Base-by-base conservation (phyloP, 2,797 vertebrate species). In the Onychomys torridus region DNA sequence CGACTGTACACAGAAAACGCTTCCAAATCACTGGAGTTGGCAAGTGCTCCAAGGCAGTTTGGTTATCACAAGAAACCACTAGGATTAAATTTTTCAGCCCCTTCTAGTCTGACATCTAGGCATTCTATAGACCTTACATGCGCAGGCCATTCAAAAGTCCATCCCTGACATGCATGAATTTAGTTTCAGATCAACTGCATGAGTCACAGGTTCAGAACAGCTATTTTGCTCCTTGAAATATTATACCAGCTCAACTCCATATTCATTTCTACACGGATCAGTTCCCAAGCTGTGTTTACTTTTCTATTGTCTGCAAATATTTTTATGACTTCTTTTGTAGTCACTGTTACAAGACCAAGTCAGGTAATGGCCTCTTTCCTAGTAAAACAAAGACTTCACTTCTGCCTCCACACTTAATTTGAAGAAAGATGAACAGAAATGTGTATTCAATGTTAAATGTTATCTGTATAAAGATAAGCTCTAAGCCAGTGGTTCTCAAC, bases 321-420 rank as follows among this genome's bases (percentile, higher is more conserved):
- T 83, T 89, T 57, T 46, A 91, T 89, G 85, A 83, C 34, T 83
- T 83, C 67, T 86, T 91, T 73, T 82, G 25, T 75, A 88, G 77
- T 84, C 63, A 92, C 55, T 71, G 27, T 91, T 52, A 90, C 32
- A 81, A 96, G 91, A 94, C 67, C 87, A 93, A 84, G 32, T 46
- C 88, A 91, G 57, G 2, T 40, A 94, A 79, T 57, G 82, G 59
- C 19, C 61, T 96, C 40, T 86, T 87, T 95, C 55, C 79, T 52
- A 78, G 76, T 78, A 75, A 89, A 91, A 81, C 65, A 94, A 76
- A 86, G 61, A 67, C 49, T 71, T 84, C 27, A 55, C 46, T 82
- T 95, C 52, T 93, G 75, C 67, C 34, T 87, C 67, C 29, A 25
- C 17, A 77, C 12, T 73, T 46, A 76, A 57, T 73, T 73, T 94